phyloP scores from a whole-genome alignment of 2,113 vertebrate genomes.

The Lates calcarifer region DNA sequence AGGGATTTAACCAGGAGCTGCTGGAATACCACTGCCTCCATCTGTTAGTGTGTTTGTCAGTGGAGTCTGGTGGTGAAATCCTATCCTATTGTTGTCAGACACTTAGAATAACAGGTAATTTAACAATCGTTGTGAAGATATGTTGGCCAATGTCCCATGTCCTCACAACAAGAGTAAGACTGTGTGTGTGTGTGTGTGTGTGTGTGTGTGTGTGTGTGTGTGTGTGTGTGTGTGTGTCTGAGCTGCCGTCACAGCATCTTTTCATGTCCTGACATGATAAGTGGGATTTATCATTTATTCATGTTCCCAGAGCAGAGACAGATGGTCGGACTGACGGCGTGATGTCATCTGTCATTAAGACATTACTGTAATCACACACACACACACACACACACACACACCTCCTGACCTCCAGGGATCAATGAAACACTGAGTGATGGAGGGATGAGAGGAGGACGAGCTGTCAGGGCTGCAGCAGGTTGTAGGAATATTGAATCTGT shows the following conservation, averaged over 20 bases:
- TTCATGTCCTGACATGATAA: conserved; percentile 44
- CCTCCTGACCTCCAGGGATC: conserved; percentile 11
- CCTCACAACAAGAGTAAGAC: no score
- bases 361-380: conserved; percentile 72
- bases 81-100: no score
- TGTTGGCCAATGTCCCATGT: no score
- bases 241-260: not conserved
- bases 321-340: conserved; percentile 66
- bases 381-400: conserved; percentile 11
- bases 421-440: not conserved
- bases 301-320: conserved; percentile 67
- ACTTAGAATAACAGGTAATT: no score
- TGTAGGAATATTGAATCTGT: no score
- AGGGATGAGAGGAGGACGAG: not conserved
- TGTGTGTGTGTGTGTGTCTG: conserved; percentile 5
- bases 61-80: no score
- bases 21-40: no score
- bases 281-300: conserved; percentile 72
- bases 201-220: conserved; percentile 7
- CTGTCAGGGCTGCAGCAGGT: no score
- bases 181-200: not conserved
- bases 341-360: conserved; percentile 76
- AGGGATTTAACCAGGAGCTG: no score
- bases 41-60: no score
- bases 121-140: no score